These are phyloP conservation scores for Ommatoiulus sabulosus DNA, from an alignment of 2,888 invertebrate species.

Conservation along the genomic window DNA sequence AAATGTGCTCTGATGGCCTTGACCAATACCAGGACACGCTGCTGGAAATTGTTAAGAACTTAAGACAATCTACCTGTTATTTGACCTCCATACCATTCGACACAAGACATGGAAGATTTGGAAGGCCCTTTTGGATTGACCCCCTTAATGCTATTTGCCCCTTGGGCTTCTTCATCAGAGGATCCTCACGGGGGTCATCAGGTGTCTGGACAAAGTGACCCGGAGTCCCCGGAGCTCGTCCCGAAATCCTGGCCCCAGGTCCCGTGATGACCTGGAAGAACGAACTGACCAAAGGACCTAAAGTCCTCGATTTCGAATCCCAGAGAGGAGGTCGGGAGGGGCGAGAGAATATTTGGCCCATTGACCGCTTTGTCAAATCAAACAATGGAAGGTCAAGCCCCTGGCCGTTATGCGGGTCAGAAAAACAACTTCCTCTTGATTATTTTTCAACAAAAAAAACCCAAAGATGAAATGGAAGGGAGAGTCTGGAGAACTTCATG, in stretches of 20 bases:
- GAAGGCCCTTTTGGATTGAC: not conserved
- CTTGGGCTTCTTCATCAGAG: not conserved
- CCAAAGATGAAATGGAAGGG: not conserved
- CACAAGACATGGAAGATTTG: too few species aligned
- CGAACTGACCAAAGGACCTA: not conserved
- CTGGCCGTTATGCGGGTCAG: not conserved
- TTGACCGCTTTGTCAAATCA: conserved; percentile 6
- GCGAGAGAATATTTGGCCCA: not conserved
- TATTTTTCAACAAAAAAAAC: not conserved
- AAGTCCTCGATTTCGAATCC: conserved; percentile 3
- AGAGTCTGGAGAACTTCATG: not conserved
- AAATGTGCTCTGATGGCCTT: too few species aligned
- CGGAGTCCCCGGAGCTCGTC: not conserved
- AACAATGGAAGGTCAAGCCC: conserved; percentile 11
- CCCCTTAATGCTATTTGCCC: not conserved
- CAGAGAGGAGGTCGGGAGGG: not conserved
- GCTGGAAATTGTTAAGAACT: not conserved
- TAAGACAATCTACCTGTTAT: too few species aligned
- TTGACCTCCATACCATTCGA: not conserved
- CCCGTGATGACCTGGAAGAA: not conserved
- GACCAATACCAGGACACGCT: too few species aligned
- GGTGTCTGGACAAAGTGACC: not conserved
- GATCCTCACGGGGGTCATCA: not conserved
- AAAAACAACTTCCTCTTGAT: not conserved
- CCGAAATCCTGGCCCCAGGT: not conserved